Base-by-base conservation (phyloP, 2,888 invertebrate genomes). In the Drosophila limbata region DNA sequence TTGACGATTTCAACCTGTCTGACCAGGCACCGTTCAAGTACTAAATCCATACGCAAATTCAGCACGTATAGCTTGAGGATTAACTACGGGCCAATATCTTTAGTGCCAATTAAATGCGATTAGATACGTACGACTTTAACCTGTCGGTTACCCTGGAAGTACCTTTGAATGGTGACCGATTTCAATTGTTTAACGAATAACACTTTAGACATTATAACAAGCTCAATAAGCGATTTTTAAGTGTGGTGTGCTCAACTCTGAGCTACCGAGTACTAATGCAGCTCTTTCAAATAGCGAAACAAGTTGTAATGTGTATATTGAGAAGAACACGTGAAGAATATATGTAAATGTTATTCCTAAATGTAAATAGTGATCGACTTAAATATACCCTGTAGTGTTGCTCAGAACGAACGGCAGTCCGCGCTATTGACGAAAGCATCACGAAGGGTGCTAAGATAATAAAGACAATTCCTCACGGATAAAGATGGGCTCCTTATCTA, bases 61-160 rank as follows among this genome's bases (percentile, higher is more conserved):
- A 35, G 2, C 9, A 5, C 19, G 33, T 50, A 21, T 19, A 13
- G 33, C 48, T 50, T 33, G 13, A 33, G 33, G 35, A 50, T 50
- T 35, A n/a, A 35, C 50, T 21, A 35, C n/a, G 35, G 35, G 31
- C 15, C 33, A 35, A 8, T 13, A 50, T 33, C 33, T 31, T 33
- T 13, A 50, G 13, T 35, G 50, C 19, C 50, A 35, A 50, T 50
- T 19, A 50, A 35, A 35, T 35, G n/a, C 50, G 50, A 50, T 50
- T 50, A n/a, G 50, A 19, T 50, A 8, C 50, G 19, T 9, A 13
- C 8, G 44, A n/a, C n/a, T n/a, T 21, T 13, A 44, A 44, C 44
- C 44, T n/a, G 21, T 21, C 13, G 21, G 11, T 13, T 25, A n/a
- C 13, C 21, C 21, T 44, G 8, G 25, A 44, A 44, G 13, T 25